Evolutionary conservation across 2,888 invertebrate species (phyloP).

Genomic region (Lysandra bellargus): DNA sequence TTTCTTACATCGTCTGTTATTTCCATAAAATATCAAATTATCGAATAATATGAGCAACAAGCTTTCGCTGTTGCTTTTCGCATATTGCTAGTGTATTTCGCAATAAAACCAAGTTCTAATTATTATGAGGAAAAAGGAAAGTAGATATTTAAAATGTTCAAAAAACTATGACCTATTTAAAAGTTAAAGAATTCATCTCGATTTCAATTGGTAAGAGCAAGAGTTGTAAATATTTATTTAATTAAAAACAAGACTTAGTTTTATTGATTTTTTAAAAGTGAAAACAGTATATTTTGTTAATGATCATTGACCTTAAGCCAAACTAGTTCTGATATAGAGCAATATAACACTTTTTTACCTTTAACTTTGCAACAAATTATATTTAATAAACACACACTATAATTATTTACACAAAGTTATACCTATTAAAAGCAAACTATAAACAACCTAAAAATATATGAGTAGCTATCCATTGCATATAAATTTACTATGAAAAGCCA

Average conservation of each 20-base stretch:
- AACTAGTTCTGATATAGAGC: neutral
- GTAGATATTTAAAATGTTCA: neutral
- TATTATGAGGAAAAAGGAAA: too few relatives aligned
- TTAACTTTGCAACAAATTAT: neutral
- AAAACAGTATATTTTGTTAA: neutral
- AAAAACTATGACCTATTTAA: neutral
- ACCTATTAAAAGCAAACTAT: neutral
- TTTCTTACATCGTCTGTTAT: neutral
- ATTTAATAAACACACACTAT: neutral
- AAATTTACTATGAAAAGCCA: neutral
- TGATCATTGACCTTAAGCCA: neutral
- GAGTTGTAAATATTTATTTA: neutral
- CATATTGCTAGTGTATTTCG: neutral
- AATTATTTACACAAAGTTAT: neutral
- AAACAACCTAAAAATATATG: neutral
- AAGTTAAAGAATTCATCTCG: neutral
- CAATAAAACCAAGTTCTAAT: too few relatives aligned
- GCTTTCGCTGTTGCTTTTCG: neutral
- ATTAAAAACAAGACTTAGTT: constrained; percentile 9
- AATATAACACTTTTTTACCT: neutral
- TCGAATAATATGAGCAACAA: neutral
- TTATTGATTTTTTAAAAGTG: constrained; percentile 20
- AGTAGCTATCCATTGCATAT: neutral
- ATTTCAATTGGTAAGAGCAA: neutral
- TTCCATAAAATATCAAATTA: neutral